phyloP scores from a whole-genome alignment of 1,140 invertebrate species.

The Saxidomus purpurata region DNA sequence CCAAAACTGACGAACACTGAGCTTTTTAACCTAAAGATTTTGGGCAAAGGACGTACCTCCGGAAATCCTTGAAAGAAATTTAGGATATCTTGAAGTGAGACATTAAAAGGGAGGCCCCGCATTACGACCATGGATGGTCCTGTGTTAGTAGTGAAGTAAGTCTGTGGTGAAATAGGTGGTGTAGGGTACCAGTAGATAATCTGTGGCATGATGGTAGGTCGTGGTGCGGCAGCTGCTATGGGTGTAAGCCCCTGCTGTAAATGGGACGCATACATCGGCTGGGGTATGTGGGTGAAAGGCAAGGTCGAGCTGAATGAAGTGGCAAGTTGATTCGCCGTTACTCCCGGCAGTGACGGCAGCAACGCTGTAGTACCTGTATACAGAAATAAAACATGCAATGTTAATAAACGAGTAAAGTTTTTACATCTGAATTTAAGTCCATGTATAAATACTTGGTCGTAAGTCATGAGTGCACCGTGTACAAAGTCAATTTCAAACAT shows the following conservation, averaged over 20 bases:
- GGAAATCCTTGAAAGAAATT: constrained; percentile 87
- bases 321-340: constrained; percentile 46
- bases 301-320: constrained; percentile 65
- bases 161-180: constrained; percentile 94
- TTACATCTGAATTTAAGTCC: too few relatives aligned
- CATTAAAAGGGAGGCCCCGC: constrained; percentile 87
- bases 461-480: too few relatives aligned
- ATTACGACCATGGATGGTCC: constrained; percentile 87
- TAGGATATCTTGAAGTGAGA: constrained; percentile 86
- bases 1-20: background rate
- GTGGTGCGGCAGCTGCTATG: constrained; percentile 64
- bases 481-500: too few relatives aligned
- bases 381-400: background rate
- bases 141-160: constrained; percentile 87
- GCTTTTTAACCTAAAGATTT: constrained; percentile 1
- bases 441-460: too few relatives aligned
- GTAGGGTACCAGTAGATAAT: constrained; percentile 94
- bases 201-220: constrained; percentile 78
- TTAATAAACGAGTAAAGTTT: too few relatives aligned
- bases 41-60: constrained; percentile 85
- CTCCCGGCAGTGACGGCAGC: constrained; percentile 39
- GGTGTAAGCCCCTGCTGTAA: constrained; percentile 68
- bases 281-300: constrained; percentile 77
- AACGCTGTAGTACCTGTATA: constrained; percentile 38
- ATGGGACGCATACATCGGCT: constrained; percentile 74